Evolutionary conservation across 2,113 vertebrate genomes (phyloP).

Genomic region (Chionodraco myersi): DNA sequence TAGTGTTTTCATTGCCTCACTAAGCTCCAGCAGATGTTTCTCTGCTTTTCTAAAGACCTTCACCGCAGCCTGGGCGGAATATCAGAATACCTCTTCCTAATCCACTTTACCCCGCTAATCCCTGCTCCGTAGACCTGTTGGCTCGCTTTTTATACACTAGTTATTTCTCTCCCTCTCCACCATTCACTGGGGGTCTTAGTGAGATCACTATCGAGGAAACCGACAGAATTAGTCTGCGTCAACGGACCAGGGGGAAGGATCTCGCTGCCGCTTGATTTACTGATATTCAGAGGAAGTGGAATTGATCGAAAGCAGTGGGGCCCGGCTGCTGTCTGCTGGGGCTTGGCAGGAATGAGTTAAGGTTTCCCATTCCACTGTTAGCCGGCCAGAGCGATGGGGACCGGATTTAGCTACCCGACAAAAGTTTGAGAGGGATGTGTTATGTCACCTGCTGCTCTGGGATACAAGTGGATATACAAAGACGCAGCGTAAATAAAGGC

Average conservation of each 20-base stretch:
- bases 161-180: slow-evolving; percentile 45
- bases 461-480: slow-evolving; percentile 73
- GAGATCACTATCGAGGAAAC: slow-evolving; percentile 80
- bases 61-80: slow-evolving; percentile 78
- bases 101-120: slow-evolving; percentile 83
- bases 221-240: slow-evolving; percentile 70
- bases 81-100: slow-evolving; percentile 81
- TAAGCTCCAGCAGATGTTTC: slow-evolving; percentile 83
- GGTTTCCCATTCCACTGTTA: slow-evolving; percentile 61
- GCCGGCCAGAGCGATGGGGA: slow-evolving; percentile 56
- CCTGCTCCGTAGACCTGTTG: slow-evolving; percentile 79
- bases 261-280: slow-evolving; percentile 74
- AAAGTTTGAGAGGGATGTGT: slow-evolving; percentile 76
- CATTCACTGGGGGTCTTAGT: slow-evolving; percentile 77
- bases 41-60: slow-evolving; percentile 81
- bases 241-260: slow-evolving; percentile 63
- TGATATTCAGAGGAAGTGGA: slow-evolving; percentile 78
- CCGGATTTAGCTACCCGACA: slow-evolving; percentile 77
- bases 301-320: slow-evolving; percentile 73
- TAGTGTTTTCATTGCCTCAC: slow-evolving; percentile 72
- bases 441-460: slow-evolving; percentile 77
- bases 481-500: slow-evolving; percentile 74
- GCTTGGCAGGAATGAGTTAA: slow-evolving; percentile 73
- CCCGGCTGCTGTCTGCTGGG: slow-evolving; percentile 54
- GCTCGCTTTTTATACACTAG: slow-evolving; percentile 67